Base-by-base conservation (phyloP, 1,140 invertebrate species). In the Caenorhabditis tropicalis region DNA sequence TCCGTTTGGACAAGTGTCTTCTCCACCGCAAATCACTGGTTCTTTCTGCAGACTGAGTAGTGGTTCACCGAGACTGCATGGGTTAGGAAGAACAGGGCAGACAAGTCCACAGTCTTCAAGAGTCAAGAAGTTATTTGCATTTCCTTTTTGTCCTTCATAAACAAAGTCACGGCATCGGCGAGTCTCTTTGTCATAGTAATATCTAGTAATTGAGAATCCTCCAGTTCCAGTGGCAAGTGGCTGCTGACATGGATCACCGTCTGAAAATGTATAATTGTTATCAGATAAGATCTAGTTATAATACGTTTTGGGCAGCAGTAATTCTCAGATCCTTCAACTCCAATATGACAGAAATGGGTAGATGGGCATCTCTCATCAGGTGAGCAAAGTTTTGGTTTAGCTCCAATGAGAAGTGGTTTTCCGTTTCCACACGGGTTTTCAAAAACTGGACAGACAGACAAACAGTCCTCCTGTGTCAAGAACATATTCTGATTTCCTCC, bases 91-190 rank as follows among this genome's bases (percentile, higher is more conserved):
- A 4, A 91, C 86, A n/a, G 60, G 87, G 56, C 90, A 91, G n/a
- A 88, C 87, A 21, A 89, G 81, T 83, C 90, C 90, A 56, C 90
- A 91, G 58, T 90, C 89, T 60, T 88, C 87, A 27, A 81, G 21
- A 16, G 88, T 82, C 24, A 90, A 58, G 87, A 91, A 91, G 48
- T 90, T 91, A 65, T 91, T 91, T 27, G 88, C 89, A 84, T 91
- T 91, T 33, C 90, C 90, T 36, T 85, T 85, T 16, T 82, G 31
- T 19, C 90, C 90, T 36, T 87, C 82, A 85, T 91, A 91, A 5
- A 84, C 58, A 79, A 91, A 91, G 21, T 88, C 85, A 16, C 85
- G 85, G 56, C 90, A 91, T 60, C 86, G 82, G 27, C 86, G 65
- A 10, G 83, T 88, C 43, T 89, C 85, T 65, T 79, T 21, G 74